Percentiles rank a stretch among this genome's conserved stretches.
Conservation (phyloP, 2,797 vertebrate species). For the Orestias chungarensis region DNA sequence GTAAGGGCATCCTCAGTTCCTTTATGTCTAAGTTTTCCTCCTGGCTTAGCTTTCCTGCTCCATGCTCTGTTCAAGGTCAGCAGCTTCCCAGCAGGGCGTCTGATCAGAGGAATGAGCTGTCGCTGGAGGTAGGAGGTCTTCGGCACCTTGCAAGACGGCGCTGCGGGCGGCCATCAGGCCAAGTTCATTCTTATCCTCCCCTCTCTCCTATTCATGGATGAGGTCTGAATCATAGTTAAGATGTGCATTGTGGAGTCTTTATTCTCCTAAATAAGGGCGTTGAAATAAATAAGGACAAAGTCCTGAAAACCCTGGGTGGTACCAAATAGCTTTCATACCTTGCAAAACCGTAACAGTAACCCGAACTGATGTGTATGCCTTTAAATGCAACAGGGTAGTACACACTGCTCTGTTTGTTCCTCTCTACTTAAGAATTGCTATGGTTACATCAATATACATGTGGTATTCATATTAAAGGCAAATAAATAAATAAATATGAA, state of each 20-base stretch:
- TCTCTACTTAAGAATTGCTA: neutral
- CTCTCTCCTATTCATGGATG: neutral
- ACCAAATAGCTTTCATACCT: neutral
- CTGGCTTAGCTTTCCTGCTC: conserved; percentile 3
- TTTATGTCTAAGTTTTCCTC: neutral
- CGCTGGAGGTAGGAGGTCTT: conserved; percentile 13
- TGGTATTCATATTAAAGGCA: neutral
- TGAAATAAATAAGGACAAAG: conserved; percentile 8
- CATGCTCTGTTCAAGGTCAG: conserved; percentile 42
- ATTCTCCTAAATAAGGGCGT: neutral
- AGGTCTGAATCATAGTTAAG: neutral
- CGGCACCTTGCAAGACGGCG: conserved; percentile 24
- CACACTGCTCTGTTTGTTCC: neutral
- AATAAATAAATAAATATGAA: conserved; percentile 1
- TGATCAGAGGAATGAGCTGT: conserved; percentile 39
- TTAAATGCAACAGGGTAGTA: neutral
- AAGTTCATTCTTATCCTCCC: neutral
- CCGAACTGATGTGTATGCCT: neutral
- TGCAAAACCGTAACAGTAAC: neutral
- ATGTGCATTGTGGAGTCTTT: conserved; percentile 17
- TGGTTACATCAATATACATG: neutral
- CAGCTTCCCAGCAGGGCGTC: conserved; percentile 27
- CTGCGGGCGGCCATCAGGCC: conserved; percentile 20
- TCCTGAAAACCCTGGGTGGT: conserved; percentile 7
- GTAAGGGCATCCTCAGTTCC: neutral